phyloP scores from a whole-genome alignment of 2,888 invertebrate species.

The Eristalis arbustorum region DNA sequence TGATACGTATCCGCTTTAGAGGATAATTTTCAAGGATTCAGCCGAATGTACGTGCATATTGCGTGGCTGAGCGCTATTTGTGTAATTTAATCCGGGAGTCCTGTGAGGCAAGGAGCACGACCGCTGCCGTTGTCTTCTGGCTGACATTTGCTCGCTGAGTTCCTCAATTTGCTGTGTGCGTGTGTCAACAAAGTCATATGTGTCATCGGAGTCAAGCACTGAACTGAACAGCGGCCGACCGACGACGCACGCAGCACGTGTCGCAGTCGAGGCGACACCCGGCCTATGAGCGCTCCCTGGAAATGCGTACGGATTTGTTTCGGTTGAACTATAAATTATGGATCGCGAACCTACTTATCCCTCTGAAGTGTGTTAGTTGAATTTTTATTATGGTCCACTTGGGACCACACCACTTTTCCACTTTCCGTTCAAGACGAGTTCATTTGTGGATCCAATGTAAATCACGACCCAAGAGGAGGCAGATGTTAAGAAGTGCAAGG shows the following conservation, averaged over 20 bases:
- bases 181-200: constrained; percentile 70
- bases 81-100: constrained; percentile 63
- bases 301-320: constrained; percentile 52
- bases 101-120: constrained; percentile 43
- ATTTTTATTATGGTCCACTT: constrained; percentile 76
- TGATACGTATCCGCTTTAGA: constrained; percentile 59
- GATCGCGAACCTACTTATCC: constrained; percentile 55
- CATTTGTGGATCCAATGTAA: constrained; percentile 17
- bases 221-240: too few species aligned
- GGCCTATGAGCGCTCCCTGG: not conserved
- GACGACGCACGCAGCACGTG: constrained; percentile 24
- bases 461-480: constrained; percentile 29
- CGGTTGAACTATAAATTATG: constrained; percentile 69
- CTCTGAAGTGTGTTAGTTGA: constrained; percentile 64
- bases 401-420: constrained; percentile 70
- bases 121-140: constrained; percentile 17
- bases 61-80: constrained; percentile 53
- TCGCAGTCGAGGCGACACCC: constrained; percentile 42
- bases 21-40: constrained; percentile 52
- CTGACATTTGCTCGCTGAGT: constrained; percentile 37
- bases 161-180: constrained; percentile 61
- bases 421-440: constrained; percentile 23
- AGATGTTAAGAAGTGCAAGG: constrained; percentile 33
- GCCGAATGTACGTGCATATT: constrained; percentile 20
- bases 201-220: not conserved